Base-by-base conservation (phyloP, 1,140 invertebrate genomes). In the Solen grandis region DNA sequence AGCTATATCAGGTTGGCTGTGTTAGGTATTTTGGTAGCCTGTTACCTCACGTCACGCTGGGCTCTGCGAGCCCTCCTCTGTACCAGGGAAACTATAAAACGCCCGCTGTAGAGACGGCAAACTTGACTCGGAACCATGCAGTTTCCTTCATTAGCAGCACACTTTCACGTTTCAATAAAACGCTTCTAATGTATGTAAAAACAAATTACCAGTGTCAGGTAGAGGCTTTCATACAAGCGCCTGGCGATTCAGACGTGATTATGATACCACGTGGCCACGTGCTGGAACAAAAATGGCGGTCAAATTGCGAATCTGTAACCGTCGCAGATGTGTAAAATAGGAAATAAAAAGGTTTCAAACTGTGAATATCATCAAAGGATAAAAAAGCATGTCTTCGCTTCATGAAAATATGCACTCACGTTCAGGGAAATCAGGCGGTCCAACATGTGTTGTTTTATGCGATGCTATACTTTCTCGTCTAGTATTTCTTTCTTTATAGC, bases 191-290 rank as follows among this genome's bases (percentile, higher is more conserved):
- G 65, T 62, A 72, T 69, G 68, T 70, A 69, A 60, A 62, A 83
- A 66, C 60, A 57, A 78, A 66, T 82, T 72, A 66, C 46, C 38
- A 70, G 46, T 69, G 60, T 72, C 55, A 82, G 59, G 19, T 14
- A 54, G 63, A 55, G 46, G 63, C 54, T 68, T 69, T 63, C 41
- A 77, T 36, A 54, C 68, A 54, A 65, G 74, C 68, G 59, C 66
- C 75, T 57, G 75, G 63, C 63, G 75, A 78, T 78, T 68, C 75
- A 69, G 75, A 78, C 52, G 63, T 69, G 65, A 68, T 69, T 78
- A 69, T 62, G 22, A n/a, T 68, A 38, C 50, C 75, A 78, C 75
- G 75, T 78, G 75, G 54, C 52, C 65, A 35, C 75, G 36, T 68
- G 75, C 54, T 46, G 36, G 1, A 29, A 62, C 8, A 60, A 73